These are phyloP conservation scores for Platycnemis pennipes DNA, from an alignment of 2,888 invertebrate genomes.

Conservation along the genomic window DNA sequence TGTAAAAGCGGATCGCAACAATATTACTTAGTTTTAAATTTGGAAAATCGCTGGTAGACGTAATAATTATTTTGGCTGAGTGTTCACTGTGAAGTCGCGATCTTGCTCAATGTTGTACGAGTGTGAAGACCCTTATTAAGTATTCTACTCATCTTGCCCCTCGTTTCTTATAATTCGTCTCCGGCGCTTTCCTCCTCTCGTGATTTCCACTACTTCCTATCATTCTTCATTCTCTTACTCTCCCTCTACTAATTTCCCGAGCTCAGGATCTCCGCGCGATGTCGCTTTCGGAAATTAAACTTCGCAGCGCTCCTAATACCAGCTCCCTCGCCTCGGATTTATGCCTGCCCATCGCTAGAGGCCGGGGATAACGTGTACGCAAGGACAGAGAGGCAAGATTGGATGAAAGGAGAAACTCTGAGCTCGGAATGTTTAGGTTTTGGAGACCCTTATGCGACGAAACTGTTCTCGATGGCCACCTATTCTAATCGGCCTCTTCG, in stretches of 20 bases:
- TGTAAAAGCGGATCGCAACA: no score
- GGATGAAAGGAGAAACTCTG: background rate
- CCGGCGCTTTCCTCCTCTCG: background rate
- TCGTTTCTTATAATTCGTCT: background rate
- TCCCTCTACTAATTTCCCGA: background rate
- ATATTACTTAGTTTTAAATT: no score
- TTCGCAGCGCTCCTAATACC: slow-evolving; percentile 53
- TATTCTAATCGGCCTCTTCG: no score
- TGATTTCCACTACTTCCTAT: background rate
- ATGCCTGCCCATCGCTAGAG: slow-evolving; percentile 30
- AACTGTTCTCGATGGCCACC: no score
- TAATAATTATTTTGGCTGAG: no score
- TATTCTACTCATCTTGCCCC: background rate
- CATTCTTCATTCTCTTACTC: background rate
- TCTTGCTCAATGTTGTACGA: no score
- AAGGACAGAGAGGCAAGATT: background rate
- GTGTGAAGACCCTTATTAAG: background rate
- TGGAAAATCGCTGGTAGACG: no score
- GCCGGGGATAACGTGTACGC: background rate
- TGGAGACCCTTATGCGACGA: no score
- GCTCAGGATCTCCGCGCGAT: slow-evolving; percentile 9
- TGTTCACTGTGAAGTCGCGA: no score
- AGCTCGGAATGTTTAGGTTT: no score
- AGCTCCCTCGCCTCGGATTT: slow-evolving; percentile 34
- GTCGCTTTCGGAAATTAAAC: slow-evolving; percentile 67